Base-by-base conservation (phyloP, 2,113 vertebrate species). In the Otolemur garnettii region DNA sequence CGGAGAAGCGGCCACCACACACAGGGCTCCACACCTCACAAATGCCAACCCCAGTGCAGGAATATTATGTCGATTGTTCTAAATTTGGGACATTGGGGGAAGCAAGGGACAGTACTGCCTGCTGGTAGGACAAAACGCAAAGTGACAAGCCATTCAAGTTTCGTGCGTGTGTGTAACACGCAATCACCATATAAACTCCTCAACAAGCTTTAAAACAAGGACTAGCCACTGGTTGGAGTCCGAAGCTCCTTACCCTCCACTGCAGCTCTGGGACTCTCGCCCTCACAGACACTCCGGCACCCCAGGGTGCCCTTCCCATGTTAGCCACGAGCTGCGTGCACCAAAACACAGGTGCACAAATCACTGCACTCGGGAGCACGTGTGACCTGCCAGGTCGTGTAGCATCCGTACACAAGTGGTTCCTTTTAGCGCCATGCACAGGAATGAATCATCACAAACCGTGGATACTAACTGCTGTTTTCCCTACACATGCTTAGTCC, bases 11-110 rank as follows among this genome's bases (percentile, higher is more conserved):
- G 0, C 11, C 2, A 5, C 11, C 9, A 3, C 38, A 18, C 10
- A 0, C 0, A 2, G 3, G 0, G 0, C 18, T 22, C 50, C 17
- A 0, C 4, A 7, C 2, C 38, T 33, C 24, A 0, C 21, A n/a
- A 26, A 24, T 5, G 4, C 59, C 30, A 14, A 0, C 1, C 21
- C 8, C 0, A 12, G 33, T 0, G 5, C 17, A 3, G 33, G 24
- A 26, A 3, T 1, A 2, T 1, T 45, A 9, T 4, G 4, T 4
- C 35, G 2, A 4, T 3, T 22, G 8, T 3, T 62, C 26, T 17
- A 5, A 12, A 50, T 9, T 38, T 19, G 64, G 14, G 30, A 2
- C 57, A 30, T 0, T 19, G 0, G 82, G 74, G 19, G 21, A 2
- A 14, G 30, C 19, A 59, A 7, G 7, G 13, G 17, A 55, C 4